Evolutionary conservation across 2,113 vertebrate species (phyloP).

Genomic region (Paralichthys olivaceus): DNA sequence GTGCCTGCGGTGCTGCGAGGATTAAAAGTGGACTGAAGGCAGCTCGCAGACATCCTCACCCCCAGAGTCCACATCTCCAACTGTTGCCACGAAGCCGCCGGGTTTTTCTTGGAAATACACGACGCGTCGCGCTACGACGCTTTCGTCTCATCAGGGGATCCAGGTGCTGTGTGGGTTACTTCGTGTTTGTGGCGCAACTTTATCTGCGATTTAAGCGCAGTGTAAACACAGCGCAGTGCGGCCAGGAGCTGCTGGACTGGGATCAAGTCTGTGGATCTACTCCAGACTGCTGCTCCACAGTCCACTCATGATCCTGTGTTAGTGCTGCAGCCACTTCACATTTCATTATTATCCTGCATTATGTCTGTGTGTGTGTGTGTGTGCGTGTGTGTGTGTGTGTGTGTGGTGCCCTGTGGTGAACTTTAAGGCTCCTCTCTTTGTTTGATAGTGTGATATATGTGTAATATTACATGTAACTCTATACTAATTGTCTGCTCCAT

Average conservation of each 20-base stretch:
- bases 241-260: slow-evolving; percentile 62
- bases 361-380: background rate
- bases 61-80: slow-evolving; percentile 65
- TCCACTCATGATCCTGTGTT: background rate
- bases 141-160: background rate
- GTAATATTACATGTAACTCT: background rate
- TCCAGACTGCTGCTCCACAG: slow-evolving; percentile 17
- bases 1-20: background rate
- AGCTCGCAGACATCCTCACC: slow-evolving; percentile 35
- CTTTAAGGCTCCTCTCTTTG: too few species aligned
- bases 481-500: background rate
- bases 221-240: slow-evolving; percentile 80
- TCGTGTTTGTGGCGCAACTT: slow-evolving; percentile 69
- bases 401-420: background rate
- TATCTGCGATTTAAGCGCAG: slow-evolving; percentile 55
- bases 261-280: slow-evolving; percentile 46
- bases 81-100: slow-evolving; percentile 75
- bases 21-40: slow-evolving; percentile 25
- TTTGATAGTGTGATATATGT: too few species aligned
- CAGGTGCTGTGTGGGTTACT: background rate
- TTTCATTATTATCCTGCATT: background rate
- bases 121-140: background rate
- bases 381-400: background rate
- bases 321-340: too few species aligned
- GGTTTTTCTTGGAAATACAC: background rate